These are phyloP conservation scores for Onychostoma macrolepis DNA, from an alignment of 2,113 vertebrate species.

Conservation along the genomic window DNA sequence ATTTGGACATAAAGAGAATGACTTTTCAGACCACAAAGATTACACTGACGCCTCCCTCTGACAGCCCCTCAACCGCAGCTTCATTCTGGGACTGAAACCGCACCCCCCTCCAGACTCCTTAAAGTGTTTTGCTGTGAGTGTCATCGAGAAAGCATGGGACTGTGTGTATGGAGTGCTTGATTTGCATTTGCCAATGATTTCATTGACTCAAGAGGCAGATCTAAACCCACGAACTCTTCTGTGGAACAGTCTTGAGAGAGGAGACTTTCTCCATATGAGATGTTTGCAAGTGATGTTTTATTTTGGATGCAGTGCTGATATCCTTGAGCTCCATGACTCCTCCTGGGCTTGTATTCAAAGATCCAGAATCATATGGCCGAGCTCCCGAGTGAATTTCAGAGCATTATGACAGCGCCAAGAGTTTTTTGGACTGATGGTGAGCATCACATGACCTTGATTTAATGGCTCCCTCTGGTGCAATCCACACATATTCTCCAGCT, in stretches of 20 bases:
- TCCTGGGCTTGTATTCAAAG: constrained; percentile 24
- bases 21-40: constrained; percentile 46
- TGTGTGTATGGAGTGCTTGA: not conserved
- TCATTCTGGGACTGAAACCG: constrained; percentile 3
- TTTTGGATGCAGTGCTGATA: not conserved
- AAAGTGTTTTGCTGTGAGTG: constrained; percentile 4
- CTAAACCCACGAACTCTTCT: not conserved
- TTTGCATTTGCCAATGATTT: constrained; percentile 16
- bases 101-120: not conserved
- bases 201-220: not conserved
- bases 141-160: not conserved
- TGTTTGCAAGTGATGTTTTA: not conserved
- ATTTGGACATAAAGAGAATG: constrained; percentile 41
- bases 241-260: not conserved
- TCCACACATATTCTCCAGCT: constrained; percentile 32
- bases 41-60: constrained; percentile 29
- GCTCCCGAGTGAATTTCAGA: not conserved
- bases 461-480: constrained; percentile 31
- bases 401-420: not conserved
- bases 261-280: constrained; percentile 4
- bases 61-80: constrained; percentile 21
- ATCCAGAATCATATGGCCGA: not conserved
- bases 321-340: not conserved
- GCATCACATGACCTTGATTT: constrained; percentile 33
- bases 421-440: constrained; percentile 32